Evolutionary conservation across 2,113 vertebrate genomes (phyloP), one percentile per base, ranked within the genome.

Genomic region (Apodemus speciosus): DNA sequence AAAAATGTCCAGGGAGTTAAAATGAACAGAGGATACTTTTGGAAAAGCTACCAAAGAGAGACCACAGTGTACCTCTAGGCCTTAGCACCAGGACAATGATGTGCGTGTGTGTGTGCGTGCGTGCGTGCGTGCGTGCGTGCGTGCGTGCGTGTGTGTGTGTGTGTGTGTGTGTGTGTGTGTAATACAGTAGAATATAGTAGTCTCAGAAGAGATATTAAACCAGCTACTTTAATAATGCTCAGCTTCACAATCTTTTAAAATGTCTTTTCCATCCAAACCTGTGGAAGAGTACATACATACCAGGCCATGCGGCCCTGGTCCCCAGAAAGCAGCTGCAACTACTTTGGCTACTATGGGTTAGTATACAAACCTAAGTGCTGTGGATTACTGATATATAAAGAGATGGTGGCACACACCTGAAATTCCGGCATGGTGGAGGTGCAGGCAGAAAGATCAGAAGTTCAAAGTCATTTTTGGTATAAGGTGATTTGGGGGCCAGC

Each of bases 381-480:
- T 84, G 30, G 76, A 87, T 79, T 72, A 46, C 27, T 60, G 40
- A 90, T 92, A 89, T 51, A 56, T 27, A 72, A 91, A 90, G 56
- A 62, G 30, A 25, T 84, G 27, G 38, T 35, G 40, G 8, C 38
- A 46, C 60, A 64, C 25, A 32, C 40, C 16, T 40, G 20, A 66
- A 23, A 85, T n/a, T 30, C 83, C 62, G 66, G 60, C 30, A 15
- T 20, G 6, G 58, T 30, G 18, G 60, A 66, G 9, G 43, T n/a
- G 1, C 3, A 68, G 83, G 62, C 1, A n/a, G 60, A 49, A 68
- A 64, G 16, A 85, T 49, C 5, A 49, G 18, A 85, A 46, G 18
- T 85, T 51, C 64, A 85, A 49, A 46, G 40, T 46, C 18, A 51
- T 85, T 51, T 62, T 85, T 51, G 43, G 10, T 85, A 69, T 18